Base-by-base conservation (phyloP, 2,797 vertebrate species). In the Spinus pinus region DNA sequence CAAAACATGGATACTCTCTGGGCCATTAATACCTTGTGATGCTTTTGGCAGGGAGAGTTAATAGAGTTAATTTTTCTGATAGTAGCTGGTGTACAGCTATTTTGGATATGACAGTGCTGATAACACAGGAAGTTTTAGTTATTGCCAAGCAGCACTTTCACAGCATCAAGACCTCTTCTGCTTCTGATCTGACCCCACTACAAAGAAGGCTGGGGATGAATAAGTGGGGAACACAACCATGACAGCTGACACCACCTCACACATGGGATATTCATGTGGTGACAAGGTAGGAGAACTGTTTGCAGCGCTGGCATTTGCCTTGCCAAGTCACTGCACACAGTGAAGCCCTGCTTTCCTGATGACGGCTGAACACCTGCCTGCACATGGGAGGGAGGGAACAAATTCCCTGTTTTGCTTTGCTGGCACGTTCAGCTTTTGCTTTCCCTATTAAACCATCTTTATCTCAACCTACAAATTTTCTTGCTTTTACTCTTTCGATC, bases 401-500 rank as follows among this genome's bases (percentile, higher is more conserved):
- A 79, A 66, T 22, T 35, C 17, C 23, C 30, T 49, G 35, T 11
- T 73, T 42, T 33, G 23, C 41, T 79, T n/a, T 30, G 27, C 35
- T 49, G 30, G 19, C 1, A 2, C 7, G 7, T 25, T 31, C 16
- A 14, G 17, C 31, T 66, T 90, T 66, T 42, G 60, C 47, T 30
- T 85, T 56, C 10, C 18, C 42, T 67, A 33, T 73, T 50, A 67
- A 67, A 50, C 20, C 21, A 31, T 11, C 20, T 61, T 73, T 19
- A 61, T 49, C 24, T 56, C 54, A 73, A 73, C 12, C 24, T 17
- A 27, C 5, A 42, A 14, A 14, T 49, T 67, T 73, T 33, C 24
- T 54, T 1, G 0, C 53, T 60, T 72, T 37, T 25, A 49, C 8
- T 42, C 23, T 42, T 73, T 39, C 0, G 0, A 49, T n/a, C 37